Percentiles rank a stretch among this genome's conserved stretches.
These are phyloP conservation scores for Pterophyllum scalare DNA, from an alignment of 2,113 vertebrate genomes.

Conservation along the genomic window DNA sequence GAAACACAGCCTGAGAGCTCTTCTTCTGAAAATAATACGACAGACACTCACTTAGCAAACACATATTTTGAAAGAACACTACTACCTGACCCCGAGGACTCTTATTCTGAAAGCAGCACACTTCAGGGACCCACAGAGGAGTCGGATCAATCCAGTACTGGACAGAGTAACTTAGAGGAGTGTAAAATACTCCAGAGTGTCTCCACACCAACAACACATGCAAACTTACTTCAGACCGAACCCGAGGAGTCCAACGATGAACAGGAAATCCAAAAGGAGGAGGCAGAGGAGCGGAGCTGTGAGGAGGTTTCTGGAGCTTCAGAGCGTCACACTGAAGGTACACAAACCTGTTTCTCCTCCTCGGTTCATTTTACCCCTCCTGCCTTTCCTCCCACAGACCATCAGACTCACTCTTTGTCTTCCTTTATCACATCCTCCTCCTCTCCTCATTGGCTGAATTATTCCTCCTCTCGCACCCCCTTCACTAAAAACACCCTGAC, in stretches of 20 bases:
- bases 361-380: not conserved
- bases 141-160: not conserved
- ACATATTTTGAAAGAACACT: not conserved
- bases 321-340: slow-evolving; percentile 62
- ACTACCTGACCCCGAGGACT: not conserved
- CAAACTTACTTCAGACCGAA: not conserved
- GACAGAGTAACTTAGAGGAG: fast-evolving
- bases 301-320: slow-evolving; percentile 42
- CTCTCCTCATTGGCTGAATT: not conserved
- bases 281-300: not conserved
- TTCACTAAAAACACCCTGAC: not conserved
- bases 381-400: slow-evolving; percentile 19
- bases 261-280: not conserved
- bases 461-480: not conserved
- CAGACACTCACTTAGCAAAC: not conserved
- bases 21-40: not conserved
- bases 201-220: not conserved
- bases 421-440: slow-evolving; percentile 4
- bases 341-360: slow-evolving; percentile 34
- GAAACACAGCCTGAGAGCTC: not conserved
- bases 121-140: not conserved
- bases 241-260: not conserved
- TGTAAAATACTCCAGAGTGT: not conserved
- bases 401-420: not conserved
- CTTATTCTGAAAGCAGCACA: not conserved